Percentiles rank a stretch among this genome's conserved stretches.
Evolutionary conservation across 2,888 invertebrate species (phyloP).

Genomic region (Agrotis ipsilon): DNA sequence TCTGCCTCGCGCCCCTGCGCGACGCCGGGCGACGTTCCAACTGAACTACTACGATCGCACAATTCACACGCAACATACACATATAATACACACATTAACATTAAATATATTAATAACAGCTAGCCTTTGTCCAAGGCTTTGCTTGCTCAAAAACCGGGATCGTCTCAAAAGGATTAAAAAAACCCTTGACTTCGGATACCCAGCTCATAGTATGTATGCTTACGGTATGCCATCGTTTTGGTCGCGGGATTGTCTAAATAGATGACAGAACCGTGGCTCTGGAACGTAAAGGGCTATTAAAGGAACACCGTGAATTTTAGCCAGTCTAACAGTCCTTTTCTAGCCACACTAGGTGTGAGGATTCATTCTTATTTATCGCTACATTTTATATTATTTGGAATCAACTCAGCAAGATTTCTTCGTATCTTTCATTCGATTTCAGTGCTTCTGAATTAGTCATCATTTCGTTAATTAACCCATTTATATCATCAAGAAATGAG

Average conservation of each 20-base stretch:
- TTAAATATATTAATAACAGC: conserved; percentile 23
- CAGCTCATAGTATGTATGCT: neutral
- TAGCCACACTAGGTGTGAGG: too few relatives aligned
- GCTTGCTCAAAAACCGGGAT: neutral
- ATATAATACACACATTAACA: conserved; percentile 31
- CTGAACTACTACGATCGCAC: conserved; percentile 68
- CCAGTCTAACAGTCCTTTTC: too few relatives aligned
- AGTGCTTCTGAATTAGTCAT: too few relatives aligned
- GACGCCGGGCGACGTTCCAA: conserved; percentile 71
- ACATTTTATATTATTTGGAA: neutral
- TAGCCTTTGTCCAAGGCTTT: neutral
- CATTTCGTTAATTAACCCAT: too few relatives aligned
- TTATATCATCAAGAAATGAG: too few relatives aligned
- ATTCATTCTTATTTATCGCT: too few relatives aligned
- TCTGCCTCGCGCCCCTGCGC: conserved; percentile 73
- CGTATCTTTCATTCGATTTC: neutral
- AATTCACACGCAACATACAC: conserved; percentile 76
- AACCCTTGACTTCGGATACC: neutral
- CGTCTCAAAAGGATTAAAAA: neutral
- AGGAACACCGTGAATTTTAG: too few relatives aligned
- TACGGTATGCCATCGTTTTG: too few relatives aligned
- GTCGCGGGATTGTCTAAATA: too few relatives aligned
- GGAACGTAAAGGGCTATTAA: too few relatives aligned
- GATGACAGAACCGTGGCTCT: too few relatives aligned
- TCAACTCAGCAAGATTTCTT: neutral